Evolutionary conservation across 2,888 invertebrate species (phyloP).

Genomic region (Mechanitis messenoides): DNA sequence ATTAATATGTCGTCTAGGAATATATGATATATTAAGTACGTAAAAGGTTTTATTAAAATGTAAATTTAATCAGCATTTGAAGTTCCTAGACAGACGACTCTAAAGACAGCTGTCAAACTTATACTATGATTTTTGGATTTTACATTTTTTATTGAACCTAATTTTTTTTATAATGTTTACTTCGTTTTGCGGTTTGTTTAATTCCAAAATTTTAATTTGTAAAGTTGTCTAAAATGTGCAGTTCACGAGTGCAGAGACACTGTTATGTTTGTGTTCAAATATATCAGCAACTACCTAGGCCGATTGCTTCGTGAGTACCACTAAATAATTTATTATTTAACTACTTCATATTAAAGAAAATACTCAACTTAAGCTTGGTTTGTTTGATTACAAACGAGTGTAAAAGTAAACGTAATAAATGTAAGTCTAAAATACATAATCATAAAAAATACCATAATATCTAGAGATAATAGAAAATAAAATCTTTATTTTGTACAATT

Average conservation of each 20-base stretch:
- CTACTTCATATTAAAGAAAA: neutral
- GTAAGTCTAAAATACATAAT: too few relatives aligned
- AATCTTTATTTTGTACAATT: too few relatives aligned
- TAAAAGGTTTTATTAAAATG: neutral
- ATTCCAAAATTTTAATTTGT: constrained; percentile 13
- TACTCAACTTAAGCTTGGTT: too few relatives aligned
- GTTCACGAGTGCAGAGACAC: constrained; percentile 10
- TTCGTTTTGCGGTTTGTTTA: constrained; percentile 3
- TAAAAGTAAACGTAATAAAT: too few relatives aligned
- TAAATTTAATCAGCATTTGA: too few relatives aligned
- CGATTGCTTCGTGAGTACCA: constrained; percentile 23
- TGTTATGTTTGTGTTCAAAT: constrained; percentile 24
- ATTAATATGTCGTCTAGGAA: too few relatives aligned
- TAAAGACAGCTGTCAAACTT: neutral
- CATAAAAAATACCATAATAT: too few relatives aligned
- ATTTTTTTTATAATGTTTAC: neutral
- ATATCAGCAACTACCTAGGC: constrained; percentile 13
- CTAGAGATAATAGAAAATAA: too few relatives aligned
- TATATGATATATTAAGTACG: too few relatives aligned
- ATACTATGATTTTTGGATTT: neutral
- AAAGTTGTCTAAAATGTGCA: constrained; percentile 24
- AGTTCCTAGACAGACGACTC: neutral
- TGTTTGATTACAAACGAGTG: too few relatives aligned
- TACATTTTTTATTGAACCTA: neutral
- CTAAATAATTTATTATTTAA: neutral